phyloP scores from a whole-genome alignment of 2,113 vertebrate genomes.

The Upupa epops region DNA sequence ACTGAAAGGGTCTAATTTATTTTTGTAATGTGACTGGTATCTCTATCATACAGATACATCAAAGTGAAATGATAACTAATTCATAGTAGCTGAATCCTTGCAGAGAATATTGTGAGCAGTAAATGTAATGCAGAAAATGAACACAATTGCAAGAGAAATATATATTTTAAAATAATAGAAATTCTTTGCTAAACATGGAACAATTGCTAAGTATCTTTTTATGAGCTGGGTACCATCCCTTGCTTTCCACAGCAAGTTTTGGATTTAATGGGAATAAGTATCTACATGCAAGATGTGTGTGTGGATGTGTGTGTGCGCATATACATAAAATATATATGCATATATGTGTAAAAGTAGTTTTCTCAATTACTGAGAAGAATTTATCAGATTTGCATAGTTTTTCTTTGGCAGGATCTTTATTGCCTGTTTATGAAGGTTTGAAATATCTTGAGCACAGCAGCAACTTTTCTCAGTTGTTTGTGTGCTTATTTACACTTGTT shows the following conservation, averaged over 20 bases:
- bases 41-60: not conserved
- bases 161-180: not conserved
- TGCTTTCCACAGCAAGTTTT: slow-evolving; percentile 29
- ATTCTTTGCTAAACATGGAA: slow-evolving; percentile 12
- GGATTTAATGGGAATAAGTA: slow-evolving; percentile 66
- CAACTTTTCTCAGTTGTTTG: slow-evolving; percentile 43
- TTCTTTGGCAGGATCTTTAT: slow-evolving; percentile 46
- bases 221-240: slow-evolving; percentile 26
- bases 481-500: slow-evolving; percentile 51
- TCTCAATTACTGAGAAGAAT: slow-evolving; percentile 26
- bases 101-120: not conserved
- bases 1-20: not conserved
- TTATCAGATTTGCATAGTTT: slow-evolving; percentile 56
- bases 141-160: not conserved
- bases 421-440: slow-evolving; percentile 53
- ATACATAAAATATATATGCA: too few relatives aligned
- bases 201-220: slow-evolving; percentile 22
- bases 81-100: not conserved
- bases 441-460: slow-evolving; percentile 41
- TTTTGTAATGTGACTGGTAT: not conserved
- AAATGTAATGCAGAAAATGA: not conserved
- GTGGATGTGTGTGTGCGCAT: not conserved
- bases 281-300: slow-evolving; percentile 54
- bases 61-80: not conserved
- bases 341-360: not conserved